A percentile compares a stretch with the other conserved stretches of the same genome.
These are phyloP conservation scores for Pipistrellus pygmaeus DNA, from an alignment of 2,797 vertebrate species.

Conservation along the genomic window DNA sequence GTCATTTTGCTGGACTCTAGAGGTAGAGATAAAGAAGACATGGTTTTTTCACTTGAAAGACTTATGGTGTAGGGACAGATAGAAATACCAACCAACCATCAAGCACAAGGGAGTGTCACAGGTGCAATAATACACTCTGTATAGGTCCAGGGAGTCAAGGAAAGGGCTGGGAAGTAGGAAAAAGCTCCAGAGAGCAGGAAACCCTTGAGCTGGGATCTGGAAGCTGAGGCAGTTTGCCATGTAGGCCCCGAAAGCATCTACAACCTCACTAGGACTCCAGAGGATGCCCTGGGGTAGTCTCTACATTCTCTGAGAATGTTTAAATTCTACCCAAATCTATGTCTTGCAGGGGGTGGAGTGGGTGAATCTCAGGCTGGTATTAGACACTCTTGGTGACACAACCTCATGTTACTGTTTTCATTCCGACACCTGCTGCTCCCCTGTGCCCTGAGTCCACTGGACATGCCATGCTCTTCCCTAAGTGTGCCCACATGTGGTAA, in stretches of 20 bases:
- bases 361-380: neutral
- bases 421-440: neutral
- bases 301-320: neutral
- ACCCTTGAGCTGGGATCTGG: neutral
- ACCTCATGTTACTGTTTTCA: neutral
- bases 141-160: neutral
- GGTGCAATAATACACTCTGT: neutral
- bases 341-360: neutral
- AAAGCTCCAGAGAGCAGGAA: neutral
- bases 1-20: conserved; percentile 8
- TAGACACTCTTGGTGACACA: neutral
- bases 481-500: neutral
- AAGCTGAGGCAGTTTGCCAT: neutral
- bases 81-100: neutral
- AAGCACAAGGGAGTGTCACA: neutral
- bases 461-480: neutral
- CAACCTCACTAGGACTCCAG: neutral
- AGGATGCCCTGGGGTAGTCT: neutral
- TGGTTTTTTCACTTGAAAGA: neutral
- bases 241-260: neutral
- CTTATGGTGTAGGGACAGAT: neutral
- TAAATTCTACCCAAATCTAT: neutral
- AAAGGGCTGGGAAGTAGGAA: neutral
- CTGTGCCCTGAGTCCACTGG: neutral
- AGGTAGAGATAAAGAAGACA: neutral